Evolutionary conservation across 2,888 invertebrate species (phyloP), one percentile per base, ranked within the genome.

Genomic region (Eretmocerus hayati): DNA sequence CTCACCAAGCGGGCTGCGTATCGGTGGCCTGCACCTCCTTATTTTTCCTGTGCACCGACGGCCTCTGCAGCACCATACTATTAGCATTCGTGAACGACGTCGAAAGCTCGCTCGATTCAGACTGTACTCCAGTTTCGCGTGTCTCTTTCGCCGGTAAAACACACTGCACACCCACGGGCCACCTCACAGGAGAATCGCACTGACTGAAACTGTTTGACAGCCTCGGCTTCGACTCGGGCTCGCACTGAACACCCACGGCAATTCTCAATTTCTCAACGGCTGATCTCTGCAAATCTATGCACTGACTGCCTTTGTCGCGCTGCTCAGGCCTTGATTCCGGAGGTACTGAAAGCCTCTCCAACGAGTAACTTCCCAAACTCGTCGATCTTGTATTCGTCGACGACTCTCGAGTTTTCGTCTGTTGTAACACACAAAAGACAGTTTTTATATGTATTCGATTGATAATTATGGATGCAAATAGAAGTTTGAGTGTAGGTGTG

Each of bases 1-100:
- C 49, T 47, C 9, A 53, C 53, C 53, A 50, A 16, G 46, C n/a
- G n/a, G n/a, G 39, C 26, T 42, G 53, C 20, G 15, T 47, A 9
- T 47, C 50, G 9, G 50, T 45, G 5, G 46, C 47, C 32, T 48
- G 48, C n/a, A 52, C 52, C 40, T 48, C 48, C 22, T 52, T 52
- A 31, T 48, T 52, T 35, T 42, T 52, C 42, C 39, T 45, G 19
- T 15, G 4, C 1, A 42, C 35, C 5, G n/a, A n/a, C n/a, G 32
- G 11, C 30, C 13, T 31, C n/a, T 18, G 6, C 18, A 3, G 21
- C 16, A 8, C n/a, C 11, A n/a, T 2, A 4, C 16, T 19, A 16
- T n/a, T n/a, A n/a, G n/a, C n/a, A n/a, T n/a, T n/a, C n/a, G n/a
- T n/a, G n/a, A n/a, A n/a, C n/a, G n/a, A n/a, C n/a, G n/a, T n/a